Conservation (phyloP, 2,113 vertebrate genomes). For the Triplophysa siluroides region DNA sequence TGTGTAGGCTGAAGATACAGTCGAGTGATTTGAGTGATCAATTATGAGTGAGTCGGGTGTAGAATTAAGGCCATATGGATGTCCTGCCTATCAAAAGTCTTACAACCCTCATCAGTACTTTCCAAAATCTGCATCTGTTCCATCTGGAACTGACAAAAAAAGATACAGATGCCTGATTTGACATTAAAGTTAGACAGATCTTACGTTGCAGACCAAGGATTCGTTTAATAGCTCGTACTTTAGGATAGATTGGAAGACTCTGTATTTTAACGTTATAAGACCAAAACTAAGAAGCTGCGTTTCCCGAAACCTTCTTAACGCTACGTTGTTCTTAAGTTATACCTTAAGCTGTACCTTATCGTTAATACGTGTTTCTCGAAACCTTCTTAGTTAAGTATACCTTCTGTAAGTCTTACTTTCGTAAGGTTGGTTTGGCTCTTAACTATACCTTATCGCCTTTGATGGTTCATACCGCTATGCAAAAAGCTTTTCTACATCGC, state of each 20-base stretch:
- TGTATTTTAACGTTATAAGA: no score
- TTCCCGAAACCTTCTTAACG: no score
- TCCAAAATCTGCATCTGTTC: conserved; percentile 38
- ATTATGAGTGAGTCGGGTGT: background rate
- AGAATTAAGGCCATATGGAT: conserved; percentile 7
- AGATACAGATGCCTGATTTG: conserved; percentile 18
- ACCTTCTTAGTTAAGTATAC: no score
- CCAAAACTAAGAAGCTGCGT: no score
- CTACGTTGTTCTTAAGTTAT: no score
- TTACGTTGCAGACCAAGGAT: conserved; percentile 23
- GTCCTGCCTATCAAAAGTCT: conserved; percentile 34
- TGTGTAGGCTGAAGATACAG: background rate
- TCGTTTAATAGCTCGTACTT: conserved; percentile 33
- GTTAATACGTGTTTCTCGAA: no score
- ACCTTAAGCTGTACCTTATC: no score
- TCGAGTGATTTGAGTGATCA: background rate
- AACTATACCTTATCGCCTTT: no score
- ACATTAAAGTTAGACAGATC: conserved; percentile 32
- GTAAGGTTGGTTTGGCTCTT: no score
- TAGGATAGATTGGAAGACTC: background rate
- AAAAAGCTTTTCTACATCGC: no score
- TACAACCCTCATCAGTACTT: conserved; percentile 42
- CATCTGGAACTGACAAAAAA: conserved; percentile 36
- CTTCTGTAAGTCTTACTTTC: no score
- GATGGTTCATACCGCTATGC: no score